Percentiles rank a stretch among this genome's conserved stretches.
Conservation (phyloP, 2,797 vertebrate species). For the Morelia viridis region DNA sequence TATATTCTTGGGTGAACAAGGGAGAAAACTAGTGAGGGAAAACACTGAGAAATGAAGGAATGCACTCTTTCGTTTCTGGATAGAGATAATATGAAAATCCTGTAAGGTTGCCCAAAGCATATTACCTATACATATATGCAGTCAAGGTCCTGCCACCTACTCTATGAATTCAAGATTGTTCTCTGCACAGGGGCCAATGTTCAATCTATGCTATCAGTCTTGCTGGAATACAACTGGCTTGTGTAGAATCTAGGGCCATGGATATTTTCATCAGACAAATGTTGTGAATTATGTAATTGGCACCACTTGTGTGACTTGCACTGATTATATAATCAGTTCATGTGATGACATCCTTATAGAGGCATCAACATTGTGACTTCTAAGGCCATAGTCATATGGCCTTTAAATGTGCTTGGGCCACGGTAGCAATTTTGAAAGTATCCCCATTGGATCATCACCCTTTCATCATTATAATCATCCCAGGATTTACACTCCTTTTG, state of each 20-base stretch:
- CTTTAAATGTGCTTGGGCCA: background rate
- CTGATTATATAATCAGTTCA: background rate
- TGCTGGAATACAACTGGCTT: background rate
- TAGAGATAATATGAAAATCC: background rate
- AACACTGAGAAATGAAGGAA: background rate
- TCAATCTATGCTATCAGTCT: background rate
- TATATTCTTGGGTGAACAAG: background rate
- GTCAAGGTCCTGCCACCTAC: too few relatives aligned
- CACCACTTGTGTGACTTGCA: background rate
- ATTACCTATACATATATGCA: background rate
- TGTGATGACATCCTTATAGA: background rate
- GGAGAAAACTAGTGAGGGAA: background rate
- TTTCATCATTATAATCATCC: background rate
- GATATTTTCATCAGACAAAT: background rate
- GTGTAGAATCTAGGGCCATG: background rate
- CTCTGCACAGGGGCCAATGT: background rate
- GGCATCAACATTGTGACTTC: background rate
- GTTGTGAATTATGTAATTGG: background rate
- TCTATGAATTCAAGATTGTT: background rate
- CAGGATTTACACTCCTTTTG: background rate
- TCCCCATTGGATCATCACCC: background rate
- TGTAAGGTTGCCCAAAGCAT: background rate
- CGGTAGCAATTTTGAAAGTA: background rate
- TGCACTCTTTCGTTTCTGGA: too few relatives aligned
- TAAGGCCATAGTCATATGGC: background rate